Base-by-base conservation (phyloP, 2,113 vertebrate genomes). In the Tretioscincus oriximinensis region DNA sequence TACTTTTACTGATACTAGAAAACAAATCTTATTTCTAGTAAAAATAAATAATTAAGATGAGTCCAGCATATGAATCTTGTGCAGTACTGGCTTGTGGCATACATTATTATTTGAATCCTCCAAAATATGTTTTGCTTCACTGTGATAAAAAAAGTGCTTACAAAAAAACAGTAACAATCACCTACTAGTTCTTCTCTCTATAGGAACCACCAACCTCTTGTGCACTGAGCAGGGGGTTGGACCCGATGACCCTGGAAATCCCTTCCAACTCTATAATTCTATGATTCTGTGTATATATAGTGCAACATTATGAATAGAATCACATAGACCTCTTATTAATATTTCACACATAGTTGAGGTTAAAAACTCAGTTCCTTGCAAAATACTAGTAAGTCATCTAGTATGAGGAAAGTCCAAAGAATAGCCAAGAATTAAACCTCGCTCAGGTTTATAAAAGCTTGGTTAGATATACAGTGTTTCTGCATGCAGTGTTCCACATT, bases 1-100 rank as follows among this genome's bases (percentile, higher is more conserved):
- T 18, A 85, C 84, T 80, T 85, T 21, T 68, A 68, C 54, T 65
- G 83, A 60, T 58, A 82, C 9, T 69, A 45, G 58, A 65, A 66
- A 82, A 75, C 29, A 28, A 21, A 58, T 18, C 45, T 85, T 81
- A 76, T 81, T 78, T 72, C 71, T 41, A 41, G 35, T 41, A 4
- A 41, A 41, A 41, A 41, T 41, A 41, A 41, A 41, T 41, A 41
- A 41, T 4, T 35, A 63, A 63, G 61, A 61, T 35, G 26, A 63
- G 22, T 35, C 35, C 28, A 47, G 54, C 68, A 71, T 61, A 71
- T 61, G 60, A 79, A 11, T 63, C 16, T 24, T 79, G 21, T 41
- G 5, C 5, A 41, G 35, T 41, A 41, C 35, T 41, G 35, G 35
- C 35, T 5, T 41, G 35, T 41, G 35, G 35, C 5, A 41, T 41